Evolutionary conservation across 53 echinoderm and acorn worm species (phyloP).

Genomic region (Paracentrotus lividus): DNA sequence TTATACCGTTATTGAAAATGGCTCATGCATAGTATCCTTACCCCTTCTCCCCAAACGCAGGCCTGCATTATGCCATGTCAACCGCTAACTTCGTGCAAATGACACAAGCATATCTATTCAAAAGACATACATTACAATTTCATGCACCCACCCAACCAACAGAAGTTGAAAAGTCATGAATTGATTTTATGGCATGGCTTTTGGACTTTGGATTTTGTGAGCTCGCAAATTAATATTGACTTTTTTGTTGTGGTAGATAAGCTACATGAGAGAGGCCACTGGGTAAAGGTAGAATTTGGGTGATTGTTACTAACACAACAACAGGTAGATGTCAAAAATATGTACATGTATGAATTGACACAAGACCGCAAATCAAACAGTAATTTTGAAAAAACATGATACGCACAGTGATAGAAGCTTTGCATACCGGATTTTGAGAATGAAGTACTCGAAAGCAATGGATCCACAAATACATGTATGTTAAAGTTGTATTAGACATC

Average conservation of each 20-base stretch:
- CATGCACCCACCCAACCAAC: background rate
- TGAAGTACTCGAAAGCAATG: no score
- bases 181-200: background rate
- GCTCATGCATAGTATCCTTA: background rate
- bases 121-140: background rate
- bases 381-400: background rate
- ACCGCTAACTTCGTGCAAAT: background rate
- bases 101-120: background rate
- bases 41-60: background rate
- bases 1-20: no score
- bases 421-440: no score
- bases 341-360: background rate
- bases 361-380: slow-evolving; percentile 27
- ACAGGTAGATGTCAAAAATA: background rate
- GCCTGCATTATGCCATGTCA: background rate
- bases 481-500: no score
- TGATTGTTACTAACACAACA: background rate
- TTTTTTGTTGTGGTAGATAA: background rate
- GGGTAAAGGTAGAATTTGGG: background rate
- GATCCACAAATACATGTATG: no score
- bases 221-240: background rate
- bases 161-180: background rate
- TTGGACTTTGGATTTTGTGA: slow-evolving; percentile 28
- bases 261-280: slow-evolving; percentile 2
- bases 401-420: background rate